These are phyloP conservation scores for Irena cyanogastra DNA, from an alignment of 2,113 vertebrate genomes.

Conservation along the genomic window DNA sequence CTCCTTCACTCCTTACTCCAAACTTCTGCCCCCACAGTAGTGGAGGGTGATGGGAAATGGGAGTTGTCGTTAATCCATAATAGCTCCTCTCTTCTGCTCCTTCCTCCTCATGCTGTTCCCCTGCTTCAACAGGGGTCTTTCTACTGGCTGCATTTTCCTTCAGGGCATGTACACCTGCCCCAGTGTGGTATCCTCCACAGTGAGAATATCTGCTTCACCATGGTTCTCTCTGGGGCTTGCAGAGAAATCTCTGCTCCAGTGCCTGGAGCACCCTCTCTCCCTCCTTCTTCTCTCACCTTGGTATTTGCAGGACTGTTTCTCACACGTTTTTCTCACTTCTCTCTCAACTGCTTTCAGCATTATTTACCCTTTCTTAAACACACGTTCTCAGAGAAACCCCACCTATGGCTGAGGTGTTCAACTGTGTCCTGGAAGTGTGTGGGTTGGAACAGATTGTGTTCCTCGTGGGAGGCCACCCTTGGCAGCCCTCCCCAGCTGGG, in stretches of 20 bases:
- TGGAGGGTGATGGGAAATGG: background rate
- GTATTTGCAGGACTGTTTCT: background rate
- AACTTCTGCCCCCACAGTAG: background rate
- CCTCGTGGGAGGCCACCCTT: background rate
- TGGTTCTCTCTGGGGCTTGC: background rate
- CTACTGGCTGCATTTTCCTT: background rate
- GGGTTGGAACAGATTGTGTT: background rate
- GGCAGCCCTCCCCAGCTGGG: background rate
- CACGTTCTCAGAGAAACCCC: background rate
- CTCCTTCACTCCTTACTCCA: background rate
- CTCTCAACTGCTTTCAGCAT: background rate
- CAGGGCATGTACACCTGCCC: background rate
- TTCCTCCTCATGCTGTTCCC: background rate
- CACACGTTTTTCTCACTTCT: background rate
- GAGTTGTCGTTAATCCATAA: background rate
- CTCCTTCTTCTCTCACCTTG: background rate
- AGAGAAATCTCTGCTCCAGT: background rate
- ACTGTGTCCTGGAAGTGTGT: background rate
- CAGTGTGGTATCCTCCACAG: rapidly evolving
- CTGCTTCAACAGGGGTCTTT: background rate
- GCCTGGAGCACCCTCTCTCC: background rate
- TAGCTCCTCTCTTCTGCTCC: background rate
- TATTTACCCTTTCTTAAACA: background rate
- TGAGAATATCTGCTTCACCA: background rate
- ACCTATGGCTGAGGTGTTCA: background rate